phyloP scores from a whole-genome alignment of 2,113 vertebrate species.

The Mungos mungo region DNA sequence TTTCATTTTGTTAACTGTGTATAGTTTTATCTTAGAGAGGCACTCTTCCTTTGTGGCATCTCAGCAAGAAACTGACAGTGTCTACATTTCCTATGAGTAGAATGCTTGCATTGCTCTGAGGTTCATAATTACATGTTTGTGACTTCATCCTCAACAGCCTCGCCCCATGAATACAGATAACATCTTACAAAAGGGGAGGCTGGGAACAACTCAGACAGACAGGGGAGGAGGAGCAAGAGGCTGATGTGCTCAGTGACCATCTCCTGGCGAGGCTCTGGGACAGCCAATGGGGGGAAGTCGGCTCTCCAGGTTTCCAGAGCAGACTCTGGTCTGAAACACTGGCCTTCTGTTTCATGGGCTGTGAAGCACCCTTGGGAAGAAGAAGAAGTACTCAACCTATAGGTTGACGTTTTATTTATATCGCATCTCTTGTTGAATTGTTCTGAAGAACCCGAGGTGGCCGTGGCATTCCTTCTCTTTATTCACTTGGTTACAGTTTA shows the following conservation, averaged over 20 bases:
- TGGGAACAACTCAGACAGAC: constrained; percentile 43
- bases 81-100: constrained; percentile 61
- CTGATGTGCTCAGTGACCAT: constrained; percentile 65
- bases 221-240: constrained; percentile 60
- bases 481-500: constrained; percentile 82
- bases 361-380: constrained; percentile 74
- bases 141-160: constrained; percentile 66
- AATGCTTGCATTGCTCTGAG: constrained; percentile 56
- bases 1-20: constrained; percentile 14
- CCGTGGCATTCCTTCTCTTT: constrained; percentile 75
- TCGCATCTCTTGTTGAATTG: constrained; percentile 75
- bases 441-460: constrained; percentile 77
- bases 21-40: constrained; percentile 50
- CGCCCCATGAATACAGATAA: constrained; percentile 72
- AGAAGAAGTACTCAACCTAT: constrained; percentile 70
- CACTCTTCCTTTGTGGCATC: constrained; percentile 60
- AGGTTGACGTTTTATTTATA: constrained; percentile 80
- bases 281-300: neutral
- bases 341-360: constrained; percentile 73
- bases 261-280: constrained; percentile 39
- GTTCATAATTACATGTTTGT: constrained; percentile 75
- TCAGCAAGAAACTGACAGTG: constrained; percentile 56
- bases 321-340: constrained; percentile 57
- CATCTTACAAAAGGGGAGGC: constrained; percentile 63
- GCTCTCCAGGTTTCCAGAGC: neutral